phyloP scores from a whole-genome alignment of 2,113 vertebrate genomes.

The Xerus inauris region DNA sequence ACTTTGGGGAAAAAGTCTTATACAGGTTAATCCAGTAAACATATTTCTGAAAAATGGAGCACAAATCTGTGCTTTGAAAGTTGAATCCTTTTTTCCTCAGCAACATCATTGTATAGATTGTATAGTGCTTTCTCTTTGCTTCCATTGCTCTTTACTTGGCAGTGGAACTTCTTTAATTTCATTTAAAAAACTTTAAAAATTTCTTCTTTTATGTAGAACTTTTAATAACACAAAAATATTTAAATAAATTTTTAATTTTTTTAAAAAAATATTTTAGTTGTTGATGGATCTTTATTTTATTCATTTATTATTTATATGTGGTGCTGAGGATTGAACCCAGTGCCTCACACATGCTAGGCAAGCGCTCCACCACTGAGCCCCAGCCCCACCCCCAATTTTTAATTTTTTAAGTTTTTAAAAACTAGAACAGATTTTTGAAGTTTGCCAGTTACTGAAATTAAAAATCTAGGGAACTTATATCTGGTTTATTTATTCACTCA shows the following conservation, averaged over 20 bases:
- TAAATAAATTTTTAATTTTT: neutral
- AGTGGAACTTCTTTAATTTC: neutral
- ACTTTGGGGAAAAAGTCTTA: neutral
- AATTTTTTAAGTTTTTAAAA: neutral
- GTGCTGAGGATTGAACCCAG: too few relatives aligned
- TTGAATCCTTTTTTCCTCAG: neutral
- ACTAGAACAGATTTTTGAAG: neutral
- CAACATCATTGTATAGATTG: neutral
- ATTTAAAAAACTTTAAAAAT: neutral
- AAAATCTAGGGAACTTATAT: neutral
- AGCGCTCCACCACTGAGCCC: too few relatives aligned
- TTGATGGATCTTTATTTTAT: too few relatives aligned
- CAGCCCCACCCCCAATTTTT: too few relatives aligned
- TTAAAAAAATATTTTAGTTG: too few relatives aligned
- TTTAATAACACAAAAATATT: neutral
- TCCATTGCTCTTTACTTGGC: neutral
- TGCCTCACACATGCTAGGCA: too few relatives aligned
- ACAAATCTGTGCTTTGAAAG: neutral
- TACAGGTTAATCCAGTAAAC: neutral
- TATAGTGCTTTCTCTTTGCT: neutral
- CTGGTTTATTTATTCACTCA: neutral
- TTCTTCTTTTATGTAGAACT: neutral
- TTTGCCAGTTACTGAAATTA: neutral
- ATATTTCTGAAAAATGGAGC: constrained; percentile 21
- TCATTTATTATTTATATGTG: too few relatives aligned